A percentile compares a stretch with the other conserved stretches of the same genome.
Evolutionary conservation across 1,140 invertebrate genomes (phyloP).

Genomic region (Leptinotarsa undecemlineata): DNA sequence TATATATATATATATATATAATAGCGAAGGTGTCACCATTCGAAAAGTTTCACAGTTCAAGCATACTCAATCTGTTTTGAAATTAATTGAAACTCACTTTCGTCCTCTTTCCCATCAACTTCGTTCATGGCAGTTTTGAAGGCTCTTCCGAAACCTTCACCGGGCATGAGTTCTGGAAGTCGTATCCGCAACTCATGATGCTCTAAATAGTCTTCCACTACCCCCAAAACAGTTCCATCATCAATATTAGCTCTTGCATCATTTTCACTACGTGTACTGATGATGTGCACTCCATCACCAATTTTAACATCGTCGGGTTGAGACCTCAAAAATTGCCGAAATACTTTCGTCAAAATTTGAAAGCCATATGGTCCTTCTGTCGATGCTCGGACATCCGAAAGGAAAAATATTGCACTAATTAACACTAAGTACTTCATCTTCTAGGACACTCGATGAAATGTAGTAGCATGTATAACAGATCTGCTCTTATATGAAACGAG

Average conservation of each 20-base stretch:
- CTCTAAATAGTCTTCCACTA: slow-evolving; percentile 67
- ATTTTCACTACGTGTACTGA: slow-evolving; percentile 55
- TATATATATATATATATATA: no score
- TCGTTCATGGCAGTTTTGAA: slow-evolving; percentile 52
- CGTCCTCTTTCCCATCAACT: slow-evolving; percentile 41
- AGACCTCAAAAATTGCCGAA: slow-evolving; percentile 50
- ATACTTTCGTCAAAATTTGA: slow-evolving; percentile 49
- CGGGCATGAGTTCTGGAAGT: slow-evolving; percentile 64
- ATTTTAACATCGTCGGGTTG: slow-evolving; percentile 59
- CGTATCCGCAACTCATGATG: slow-evolving; percentile 72
- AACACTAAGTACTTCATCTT: slow-evolving; percentile 50
- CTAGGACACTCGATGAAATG: slow-evolving; percentile 40
- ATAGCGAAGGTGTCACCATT: no score
- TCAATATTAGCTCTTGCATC: slow-evolving; percentile 57
- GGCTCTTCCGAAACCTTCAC: slow-evolving; percentile 50
- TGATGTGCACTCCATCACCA: slow-evolving; percentile 66
- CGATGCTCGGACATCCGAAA: slow-evolving; percentile 38
- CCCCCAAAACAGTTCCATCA: slow-evolving; percentile 59
- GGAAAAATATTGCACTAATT: slow-evolving; percentile 52
- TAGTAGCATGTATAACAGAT: slow-evolving; percentile 27
- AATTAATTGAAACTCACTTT: slow-evolving; percentile 33
- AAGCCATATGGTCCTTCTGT: slow-evolving; percentile 45
- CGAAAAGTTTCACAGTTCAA: no score
- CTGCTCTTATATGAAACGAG: slow-evolving; percentile 38
- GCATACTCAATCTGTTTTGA: no score